Conservation (phyloP, 2,888 invertebrate species). For the Patella depressa region DNA sequence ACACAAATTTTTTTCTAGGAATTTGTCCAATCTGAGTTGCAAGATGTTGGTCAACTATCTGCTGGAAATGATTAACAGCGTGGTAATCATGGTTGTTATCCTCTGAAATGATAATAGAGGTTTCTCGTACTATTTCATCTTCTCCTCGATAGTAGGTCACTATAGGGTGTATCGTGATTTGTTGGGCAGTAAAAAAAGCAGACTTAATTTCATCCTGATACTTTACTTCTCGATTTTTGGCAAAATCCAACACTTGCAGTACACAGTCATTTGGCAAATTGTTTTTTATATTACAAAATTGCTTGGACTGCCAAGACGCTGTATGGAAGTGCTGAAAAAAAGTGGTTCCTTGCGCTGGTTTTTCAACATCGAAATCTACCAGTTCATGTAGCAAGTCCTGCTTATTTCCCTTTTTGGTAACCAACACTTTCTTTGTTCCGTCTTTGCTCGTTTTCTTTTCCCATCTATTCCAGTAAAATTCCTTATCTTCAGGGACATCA, state of each 20-base stretch:
- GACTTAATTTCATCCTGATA: constrained; percentile 32
- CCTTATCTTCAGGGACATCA: background rate
- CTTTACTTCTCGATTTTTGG: constrained; percentile 30
- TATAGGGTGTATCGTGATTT: constrained; percentile 29
- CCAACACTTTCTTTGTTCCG: constrained; percentile 26
- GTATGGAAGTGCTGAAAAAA: background rate
- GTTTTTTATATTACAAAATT: too few relatives aligned
- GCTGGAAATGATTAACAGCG: background rate
- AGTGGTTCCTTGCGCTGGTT: background rate
- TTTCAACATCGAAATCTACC: constrained; percentile 13
- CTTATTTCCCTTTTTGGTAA: constrained; percentile 26
- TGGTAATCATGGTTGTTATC: constrained; percentile 12
- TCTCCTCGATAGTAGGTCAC: constrained; percentile 22
- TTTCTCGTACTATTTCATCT: background rate
- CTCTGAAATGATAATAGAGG: constrained; percentile 19
- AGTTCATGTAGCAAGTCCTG: constrained; percentile 28
- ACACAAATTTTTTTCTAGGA: constrained; percentile 10
- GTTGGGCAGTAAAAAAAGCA: constrained; percentile 27
- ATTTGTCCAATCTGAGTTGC: background rate
- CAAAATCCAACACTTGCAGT: constrained; percentile 22
- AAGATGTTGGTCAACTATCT: background rate
- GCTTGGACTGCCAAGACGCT: too few relatives aligned
- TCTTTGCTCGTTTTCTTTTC: background rate
- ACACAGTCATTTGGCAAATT: too few relatives aligned
- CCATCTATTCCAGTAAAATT: constrained; percentile 1